Conservation (phyloP, 1,140 invertebrate species). For the Apocrypta bakeri region DNA sequence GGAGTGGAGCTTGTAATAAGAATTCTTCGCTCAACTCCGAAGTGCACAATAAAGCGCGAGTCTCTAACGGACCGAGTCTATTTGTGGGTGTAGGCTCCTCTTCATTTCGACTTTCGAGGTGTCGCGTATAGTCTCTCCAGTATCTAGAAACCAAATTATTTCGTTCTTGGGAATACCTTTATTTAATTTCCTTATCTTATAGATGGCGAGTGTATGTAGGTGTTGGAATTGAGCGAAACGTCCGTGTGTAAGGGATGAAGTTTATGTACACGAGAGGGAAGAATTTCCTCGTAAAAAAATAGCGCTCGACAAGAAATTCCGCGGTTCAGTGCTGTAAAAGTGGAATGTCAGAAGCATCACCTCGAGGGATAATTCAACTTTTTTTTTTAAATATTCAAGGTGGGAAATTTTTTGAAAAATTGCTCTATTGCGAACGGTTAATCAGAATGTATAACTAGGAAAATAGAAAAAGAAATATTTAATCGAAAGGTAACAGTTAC, state of each 20-base stretch:
- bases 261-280: no score
- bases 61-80: neutral
- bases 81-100: neutral
- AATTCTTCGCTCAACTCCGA: slow-evolving; percentile 44
- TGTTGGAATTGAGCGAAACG: neutral
- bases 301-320: no score
- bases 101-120: slow-evolving; percentile 24
- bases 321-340: no score
- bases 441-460: no score
- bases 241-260: neutral
- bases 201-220: neutral
- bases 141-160: slow-evolving; percentile 43
- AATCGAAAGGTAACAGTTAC: no score
- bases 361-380: no score
- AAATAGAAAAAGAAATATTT: no score
- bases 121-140: slow-evolving; percentile 16
- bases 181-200: slow-evolving; percentile 42
- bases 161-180: slow-evolving; percentile 39
- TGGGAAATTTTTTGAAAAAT: no score
- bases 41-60: slow-evolving; percentile 41
- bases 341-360: no score
- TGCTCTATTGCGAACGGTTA: no score
- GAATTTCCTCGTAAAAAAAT: no score
- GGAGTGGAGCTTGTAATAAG: slow-evolving; percentile 48
- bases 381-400: no score